Percentiles rank a stretch among this genome's conserved stretches.
phyloP scores from a whole-genome alignment of 2,113 vertebrate genomes.

The Microtus oregoni region DNA sequence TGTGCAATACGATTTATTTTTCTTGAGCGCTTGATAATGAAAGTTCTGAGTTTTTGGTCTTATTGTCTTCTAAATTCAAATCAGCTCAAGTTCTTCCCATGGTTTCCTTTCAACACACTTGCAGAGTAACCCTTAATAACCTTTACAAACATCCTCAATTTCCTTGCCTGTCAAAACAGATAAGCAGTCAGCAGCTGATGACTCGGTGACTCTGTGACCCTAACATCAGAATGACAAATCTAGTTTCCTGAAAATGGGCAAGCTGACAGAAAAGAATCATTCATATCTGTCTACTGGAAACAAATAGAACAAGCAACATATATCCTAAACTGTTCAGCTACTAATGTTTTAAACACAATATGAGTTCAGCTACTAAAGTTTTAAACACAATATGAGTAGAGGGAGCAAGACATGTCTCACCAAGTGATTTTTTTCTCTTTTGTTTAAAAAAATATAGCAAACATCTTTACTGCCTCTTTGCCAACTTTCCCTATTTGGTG shows the following conservation, averaged over 20 bases:
- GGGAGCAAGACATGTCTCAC: background rate
- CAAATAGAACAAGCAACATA: constrained; percentile 52
- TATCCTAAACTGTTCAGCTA: background rate
- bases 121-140: constrained; percentile 59
- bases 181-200: constrained; percentile 63
- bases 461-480: background rate
- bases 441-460: constrained; percentile 2
- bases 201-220: constrained; percentile 60
- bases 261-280: constrained; percentile 65
- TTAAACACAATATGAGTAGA: constrained; percentile 44
- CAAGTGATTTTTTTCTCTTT: background rate
- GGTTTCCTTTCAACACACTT: constrained; percentile 54
- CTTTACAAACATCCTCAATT: constrained; percentile 65
- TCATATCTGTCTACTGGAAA: constrained; percentile 55
- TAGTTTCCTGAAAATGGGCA: constrained; percentile 62
- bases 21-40: background rate
- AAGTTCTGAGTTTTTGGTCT: constrained; percentile 8
- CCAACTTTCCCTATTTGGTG: background rate
- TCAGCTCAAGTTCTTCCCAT: constrained; percentile 49
- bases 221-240: constrained; percentile 65
- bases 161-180: constrained; percentile 67
- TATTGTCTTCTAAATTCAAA: constrained; percentile 65
- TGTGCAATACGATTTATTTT: background rate
- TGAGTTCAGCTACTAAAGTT: constrained; percentile 39
- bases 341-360: constrained; percentile 45